Evolutionary conservation across 2,797 vertebrate genomes (phyloP), one percentile per base, ranked within the genome.

Genomic region (Brachymystax lenok): DNA sequence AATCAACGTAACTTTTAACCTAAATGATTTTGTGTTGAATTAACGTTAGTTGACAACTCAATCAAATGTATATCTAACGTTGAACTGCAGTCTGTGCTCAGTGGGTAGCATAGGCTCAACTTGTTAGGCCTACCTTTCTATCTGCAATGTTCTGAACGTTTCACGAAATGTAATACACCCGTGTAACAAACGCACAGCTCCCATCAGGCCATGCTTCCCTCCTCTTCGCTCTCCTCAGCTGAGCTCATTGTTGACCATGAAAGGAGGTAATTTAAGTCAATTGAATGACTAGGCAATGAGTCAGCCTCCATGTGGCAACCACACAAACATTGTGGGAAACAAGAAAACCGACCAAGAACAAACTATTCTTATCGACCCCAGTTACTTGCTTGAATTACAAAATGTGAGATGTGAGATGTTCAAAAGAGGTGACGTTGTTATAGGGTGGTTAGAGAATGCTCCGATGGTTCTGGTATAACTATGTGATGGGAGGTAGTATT

Each of bases 191-290:
- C 85, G 84, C 83, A 91, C 89, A 82, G 85, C 91, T 93, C 90
- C 91, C 88, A 88, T 86, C 91, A 92, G 89, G 86, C 87, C 83
- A 74, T 75, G 80, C 82, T 88, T 89, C 88, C 87, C 21, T 84
- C 90, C 63, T 73, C 88, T 89, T 89, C 80, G 84, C 82, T 84
- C 89, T 93, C 87, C 83, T 91, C 89, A 89, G 88, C 90, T 46
- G 40, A 46, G 40, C 40, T 46, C 40, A 46, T 46, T 46, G 40
- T 46, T 46, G 91, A 94, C 92, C 92, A 94, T 93, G 93, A 94
- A 95, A 94, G 40, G 93, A 94, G 92, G 90, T 91, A 88, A 92
- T 92, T 93, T 92, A 92, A 46, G 88, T 86, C 90, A 92, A 93
- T 80, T 85, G 87, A 92, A 93, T 93, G 86, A 92, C 91, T 92